A percentile compares a stretch with the other conserved stretches of the same genome.
Evolutionary conservation across 1,140 invertebrate species (phyloP).

Genomic region (Drosophila biarmipes): DNA sequence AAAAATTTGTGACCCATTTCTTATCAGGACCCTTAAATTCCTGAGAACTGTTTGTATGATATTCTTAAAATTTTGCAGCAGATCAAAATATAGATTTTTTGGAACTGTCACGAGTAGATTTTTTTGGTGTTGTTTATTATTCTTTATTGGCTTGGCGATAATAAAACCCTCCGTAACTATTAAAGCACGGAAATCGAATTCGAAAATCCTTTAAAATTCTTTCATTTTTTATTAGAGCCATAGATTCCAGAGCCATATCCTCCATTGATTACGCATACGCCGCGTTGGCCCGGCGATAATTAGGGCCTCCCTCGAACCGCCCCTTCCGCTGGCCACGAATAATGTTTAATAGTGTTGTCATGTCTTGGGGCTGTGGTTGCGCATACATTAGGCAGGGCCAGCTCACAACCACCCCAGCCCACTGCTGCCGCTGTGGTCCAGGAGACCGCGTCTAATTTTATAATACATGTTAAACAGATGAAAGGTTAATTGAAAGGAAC

Average conservation of each 20-base stretch:
- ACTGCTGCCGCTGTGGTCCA: conserved; percentile 53
- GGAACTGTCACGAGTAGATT: too few species aligned
- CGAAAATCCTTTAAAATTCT: too few species aligned
- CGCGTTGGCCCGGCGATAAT: conserved; percentile 26
- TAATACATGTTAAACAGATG: conserved; percentile 83
- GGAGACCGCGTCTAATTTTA: conserved; percentile 79
- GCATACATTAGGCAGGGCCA: conserved; percentile 69
- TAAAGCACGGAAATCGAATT: too few species aligned
- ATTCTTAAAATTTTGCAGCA: too few species aligned
- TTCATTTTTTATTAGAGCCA: background rate
- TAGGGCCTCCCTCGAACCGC: conserved; percentile 3
- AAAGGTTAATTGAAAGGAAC: conserved; percentile 82
- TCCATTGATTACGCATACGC: conserved; percentile 39
- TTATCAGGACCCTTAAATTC: too few species aligned
- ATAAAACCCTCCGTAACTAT: too few species aligned
- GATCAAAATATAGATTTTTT: too few species aligned
- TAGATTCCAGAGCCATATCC: background rate
- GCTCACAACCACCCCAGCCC: conserved; percentile 7
- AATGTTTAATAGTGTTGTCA: conserved; percentile 82
- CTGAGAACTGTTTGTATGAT: too few species aligned
- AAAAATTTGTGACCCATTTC: too few species aligned
- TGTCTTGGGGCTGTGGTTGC: conserved; percentile 77
- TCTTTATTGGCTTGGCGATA: too few species aligned
- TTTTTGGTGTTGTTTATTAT: too few species aligned
- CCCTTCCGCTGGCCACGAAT: conserved; percentile 31